A percentile compares a stretch with the other conserved stretches of the same genome.
Conservation (phyloP, 2,113 vertebrate genomes). For the Eolophus roseicapilla region DNA sequence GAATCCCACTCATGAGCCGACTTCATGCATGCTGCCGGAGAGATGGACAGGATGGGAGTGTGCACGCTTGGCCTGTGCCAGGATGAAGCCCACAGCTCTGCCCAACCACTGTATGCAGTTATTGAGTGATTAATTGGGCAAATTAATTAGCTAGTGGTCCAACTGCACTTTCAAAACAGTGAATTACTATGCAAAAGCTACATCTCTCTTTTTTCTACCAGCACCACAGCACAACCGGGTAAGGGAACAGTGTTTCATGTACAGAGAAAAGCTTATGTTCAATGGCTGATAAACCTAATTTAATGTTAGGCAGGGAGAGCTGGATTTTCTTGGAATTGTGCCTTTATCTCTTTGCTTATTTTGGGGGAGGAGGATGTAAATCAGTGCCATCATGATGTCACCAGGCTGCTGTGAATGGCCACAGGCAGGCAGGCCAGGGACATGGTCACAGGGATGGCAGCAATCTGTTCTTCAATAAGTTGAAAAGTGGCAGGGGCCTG, state of each 20-base stretch:
- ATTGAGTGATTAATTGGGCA: background rate
- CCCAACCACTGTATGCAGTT: background rate
- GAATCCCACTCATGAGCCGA: background rate
- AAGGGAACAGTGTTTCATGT: background rate
- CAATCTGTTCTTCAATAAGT: background rate
- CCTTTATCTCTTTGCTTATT: background rate
- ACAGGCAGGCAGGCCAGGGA: background rate
- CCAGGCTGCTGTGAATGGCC: background rate
- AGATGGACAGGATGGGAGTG: background rate
- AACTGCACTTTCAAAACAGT: background rate
- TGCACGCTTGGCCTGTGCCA: background rate
- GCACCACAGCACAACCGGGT: fast-evolving
- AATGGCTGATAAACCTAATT: background rate
- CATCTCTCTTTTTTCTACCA: fast-evolving
- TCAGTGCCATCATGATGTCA: background rate
- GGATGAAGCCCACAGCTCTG: background rate
- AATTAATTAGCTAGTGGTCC: background rate
- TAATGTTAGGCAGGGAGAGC: background rate
- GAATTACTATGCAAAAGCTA: background rate
- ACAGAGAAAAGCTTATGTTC: background rate
- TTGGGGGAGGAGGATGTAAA: background rate
- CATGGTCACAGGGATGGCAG: background rate
- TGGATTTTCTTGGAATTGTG: background rate
- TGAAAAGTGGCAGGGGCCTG: background rate
- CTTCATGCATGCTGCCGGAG: background rate